These are phyloP conservation scores for Strigamia transsilvanica DNA, from an alignment of 2,888 invertebrate species.

Conservation along the genomic window DNA sequence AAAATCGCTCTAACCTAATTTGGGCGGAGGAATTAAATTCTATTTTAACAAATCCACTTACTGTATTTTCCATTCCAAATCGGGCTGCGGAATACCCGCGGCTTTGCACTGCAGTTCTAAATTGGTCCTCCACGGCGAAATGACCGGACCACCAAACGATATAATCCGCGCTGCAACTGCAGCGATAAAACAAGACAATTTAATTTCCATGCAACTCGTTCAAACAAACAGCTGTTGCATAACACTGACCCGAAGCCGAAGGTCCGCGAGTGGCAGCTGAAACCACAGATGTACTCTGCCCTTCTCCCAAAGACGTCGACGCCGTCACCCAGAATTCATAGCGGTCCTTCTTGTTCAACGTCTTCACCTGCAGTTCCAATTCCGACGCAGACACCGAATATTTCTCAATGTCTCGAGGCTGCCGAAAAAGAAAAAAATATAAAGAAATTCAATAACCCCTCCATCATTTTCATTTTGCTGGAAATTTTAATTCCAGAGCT, in stretches of 20 bases:
- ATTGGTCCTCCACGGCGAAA: constrained; percentile 50
- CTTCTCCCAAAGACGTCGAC: constrained; percentile 47
- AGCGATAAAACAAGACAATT: constrained; percentile 31
- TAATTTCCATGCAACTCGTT: constrained; percentile 6
- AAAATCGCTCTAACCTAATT: too few species aligned
- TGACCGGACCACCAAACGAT: constrained; percentile 46
- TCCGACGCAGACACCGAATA: constrained; percentile 23
- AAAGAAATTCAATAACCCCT: neutral
- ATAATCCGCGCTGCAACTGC: constrained; percentile 51
- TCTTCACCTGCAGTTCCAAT: neutral
- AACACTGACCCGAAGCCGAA: constrained; percentile 39
- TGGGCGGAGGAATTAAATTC: neutral
- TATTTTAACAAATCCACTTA: constrained; percentile 16
- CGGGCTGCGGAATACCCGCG: constrained; percentile 51
- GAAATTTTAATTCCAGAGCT: neutral
- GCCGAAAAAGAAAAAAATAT: neutral
- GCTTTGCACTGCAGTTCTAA: constrained; percentile 51
- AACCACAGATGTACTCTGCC: constrained; percentile 46
- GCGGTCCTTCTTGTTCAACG: constrained; percentile 16
- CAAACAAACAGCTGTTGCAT: neutral
- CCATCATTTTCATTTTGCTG: neutral
- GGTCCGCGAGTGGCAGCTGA: constrained; percentile 26
- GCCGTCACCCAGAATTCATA: constrained; percentile 51
- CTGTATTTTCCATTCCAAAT: constrained; percentile 52
- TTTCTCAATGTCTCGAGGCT: constrained; percentile 24